phyloP scores from a whole-genome alignment of 2,797 vertebrate genomes.

The Sebastes miniatus region DNA sequence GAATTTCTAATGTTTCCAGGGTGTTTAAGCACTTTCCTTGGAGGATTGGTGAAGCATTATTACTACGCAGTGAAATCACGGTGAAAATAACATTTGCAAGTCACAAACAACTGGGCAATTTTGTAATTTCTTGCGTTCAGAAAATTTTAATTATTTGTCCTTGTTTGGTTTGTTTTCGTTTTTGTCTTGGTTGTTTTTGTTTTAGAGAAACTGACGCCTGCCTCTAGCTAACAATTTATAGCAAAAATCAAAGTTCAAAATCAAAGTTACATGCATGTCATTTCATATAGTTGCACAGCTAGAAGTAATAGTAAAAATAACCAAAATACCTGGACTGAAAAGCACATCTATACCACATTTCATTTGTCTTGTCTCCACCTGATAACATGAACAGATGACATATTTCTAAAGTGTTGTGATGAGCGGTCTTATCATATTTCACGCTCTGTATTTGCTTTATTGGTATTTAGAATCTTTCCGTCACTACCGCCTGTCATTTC shows the following conservation, averaged over 20 bases:
- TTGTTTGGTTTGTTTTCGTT: no score
- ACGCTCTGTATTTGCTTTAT: not conserved
- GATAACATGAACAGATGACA: not conserved
- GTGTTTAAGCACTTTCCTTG: not conserved
- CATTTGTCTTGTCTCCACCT: not conserved
- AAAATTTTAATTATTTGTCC: not conserved
- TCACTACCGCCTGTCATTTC: constrained; percentile 12
- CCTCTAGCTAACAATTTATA: not conserved
- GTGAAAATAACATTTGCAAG: not conserved
- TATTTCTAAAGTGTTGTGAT: not conserved
- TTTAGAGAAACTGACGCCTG: not conserved
- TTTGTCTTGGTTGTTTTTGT: no score
- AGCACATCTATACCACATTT: not conserved
- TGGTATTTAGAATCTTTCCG: constrained; percentile 1
- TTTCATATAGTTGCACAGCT: not conserved
- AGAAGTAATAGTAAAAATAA: not conserved
- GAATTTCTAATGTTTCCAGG: not conserved
- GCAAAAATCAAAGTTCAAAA: no score
- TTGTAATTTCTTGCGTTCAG: not conserved
- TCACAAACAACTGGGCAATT: not conserved
- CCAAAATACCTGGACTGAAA: not conserved
- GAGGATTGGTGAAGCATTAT: not conserved
- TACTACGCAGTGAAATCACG: not conserved
- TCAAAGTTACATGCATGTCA: not conserved
- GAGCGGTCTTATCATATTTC: not conserved